phyloP scores from a whole-genome alignment of 2,797 vertebrate species.

The Stomatorhinus walkeri region DNA sequence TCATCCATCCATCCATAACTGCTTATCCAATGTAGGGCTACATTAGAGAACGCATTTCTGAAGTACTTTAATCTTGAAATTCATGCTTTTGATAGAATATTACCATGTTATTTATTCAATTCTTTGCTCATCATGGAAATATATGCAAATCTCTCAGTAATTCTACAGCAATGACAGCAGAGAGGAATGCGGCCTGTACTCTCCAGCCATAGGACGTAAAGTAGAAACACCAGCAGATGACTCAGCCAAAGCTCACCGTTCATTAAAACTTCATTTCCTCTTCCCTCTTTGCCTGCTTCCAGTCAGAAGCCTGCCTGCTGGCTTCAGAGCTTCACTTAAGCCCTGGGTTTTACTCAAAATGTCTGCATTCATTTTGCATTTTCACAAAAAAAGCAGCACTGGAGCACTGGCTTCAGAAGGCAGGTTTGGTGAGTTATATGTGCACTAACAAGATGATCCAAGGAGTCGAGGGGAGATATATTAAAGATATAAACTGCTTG shows the following conservation, averaged over 20 bases:
- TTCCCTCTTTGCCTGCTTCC: neutral
- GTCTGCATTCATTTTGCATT: conserved; percentile 6
- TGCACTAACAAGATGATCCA: neutral
- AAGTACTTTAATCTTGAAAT: conserved; percentile 8
- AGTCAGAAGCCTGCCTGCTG: conserved; percentile 8
- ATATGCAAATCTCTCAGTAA: neutral
- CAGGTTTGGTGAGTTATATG: neutral
- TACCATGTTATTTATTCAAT: neutral
- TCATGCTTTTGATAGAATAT: neutral
- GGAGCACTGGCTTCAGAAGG: neutral
- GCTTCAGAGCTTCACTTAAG: conserved; percentile 6
- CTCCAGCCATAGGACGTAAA: neutral
- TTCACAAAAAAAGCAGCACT: neutral
- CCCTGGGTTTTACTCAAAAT: neutral
- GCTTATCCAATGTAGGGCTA: neutral
- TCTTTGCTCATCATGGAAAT: conserved; percentile 6
- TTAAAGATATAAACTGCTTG: neutral
- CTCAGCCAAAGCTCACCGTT: neutral
- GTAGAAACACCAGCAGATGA: neutral
- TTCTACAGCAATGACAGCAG: neutral
- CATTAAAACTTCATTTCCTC: conserved; percentile 1
- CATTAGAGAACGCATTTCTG: neutral
- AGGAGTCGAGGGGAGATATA: neutral
- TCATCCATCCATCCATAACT: neutral
- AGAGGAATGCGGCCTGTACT: neutral